Base-by-base conservation (phyloP, 2,113 vertebrate genomes). In the Hemicordylus capensis region DNA sequence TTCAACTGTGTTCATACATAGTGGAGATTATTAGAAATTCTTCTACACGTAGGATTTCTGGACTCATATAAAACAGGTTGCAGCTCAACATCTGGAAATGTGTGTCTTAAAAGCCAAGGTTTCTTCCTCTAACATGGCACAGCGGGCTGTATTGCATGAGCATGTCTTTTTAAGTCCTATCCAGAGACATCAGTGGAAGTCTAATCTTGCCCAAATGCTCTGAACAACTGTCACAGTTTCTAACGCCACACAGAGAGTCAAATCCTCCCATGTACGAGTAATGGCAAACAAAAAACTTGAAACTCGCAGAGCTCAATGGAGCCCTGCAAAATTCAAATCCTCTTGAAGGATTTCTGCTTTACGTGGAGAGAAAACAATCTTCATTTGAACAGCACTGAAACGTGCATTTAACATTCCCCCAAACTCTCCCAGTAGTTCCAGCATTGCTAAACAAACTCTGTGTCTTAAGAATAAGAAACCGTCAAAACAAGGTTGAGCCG, bases 11-110 rank as follows among this genome's bases (percentile, higher is more conserved):
- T n/a, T 88, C 91, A 88, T 77, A 85, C 4, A 0, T 83, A 89
- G 83, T 61, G 81, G 67, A 91, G 69, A 83, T 51, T 81, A 84
- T 89, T 90, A 84, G 86, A 92, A 91, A 89, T 84, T 91, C 64
- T 92, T 85, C 48, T 83, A 82, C 78, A 84, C 88, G 79, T 2
- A 86, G 19, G n/a, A n/a, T n/a, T n/a, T n/a, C n/a, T n/a, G n/a
- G n/a, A n/a, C n/a, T n/a, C n/a, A n/a, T n/a, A n/a, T n/a, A n/a
- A n/a, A n/a, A n/a, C 39, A 42, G 76, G 76, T 74, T 80, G 24
- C 15, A 58, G 46, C 56, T 72, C 83, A 75, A 14, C 46, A 81
- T 9, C 31, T 58, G 81, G 66, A 89, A 89, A 79, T 8, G 10
- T n/a, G 11, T 66, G 20, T 74, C 34, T 64, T 46, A 74, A 73